Evolutionary conservation across 92 coral and sea anemone genomes (phyloP), one percentile per base, ranked within the genome.

Genomic region (Zoanthus gigantus): DNA sequence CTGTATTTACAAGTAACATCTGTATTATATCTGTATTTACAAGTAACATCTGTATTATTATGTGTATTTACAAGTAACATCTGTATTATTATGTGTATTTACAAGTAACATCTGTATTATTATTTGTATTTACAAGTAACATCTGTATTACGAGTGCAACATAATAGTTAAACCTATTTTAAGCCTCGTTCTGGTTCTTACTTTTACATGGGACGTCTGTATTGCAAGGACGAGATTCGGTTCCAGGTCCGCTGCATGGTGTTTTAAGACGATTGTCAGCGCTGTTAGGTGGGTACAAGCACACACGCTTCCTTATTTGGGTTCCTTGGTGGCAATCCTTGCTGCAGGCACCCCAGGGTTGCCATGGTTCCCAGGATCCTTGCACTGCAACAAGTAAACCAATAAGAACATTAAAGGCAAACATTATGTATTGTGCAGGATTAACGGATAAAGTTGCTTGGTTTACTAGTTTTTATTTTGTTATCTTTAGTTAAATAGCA

Each of bases 191-290:
- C 42, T 16, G 30, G n/a, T 75, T 30, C 85, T 81, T 67, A 81
- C 85, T 66, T 81, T 68, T 81, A 81, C 85, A 81, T 45, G 85
- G 85, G 7, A 45, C 74, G n/a, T 71, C 75, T 11, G 14, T 52
- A 50, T 81, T 81, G 85, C 85, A 81, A 44, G 11, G 13, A 10
- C 85, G 85, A 7, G 85, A 46, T 52, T 81, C 76, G 61, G 58
- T 46, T 14, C 9, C 45, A 28, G 71, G 13, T 5, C 85, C 85
- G 18, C 56, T 42, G 30, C 85, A 81, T 0, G 63, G 85, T 5
- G 47, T 29, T 50, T 47, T 81, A 12, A 14, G 75, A 23, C 1
- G 0, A 7, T 23, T 71, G 31, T 45, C 50, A 16, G 56, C 75
- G 13, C 37, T 45, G n/a, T 42, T 2, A n/a, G 23, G 34, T 14